Evolutionary conservation across 2,888 invertebrate genomes (phyloP), one percentile per base, ranked within the genome.

Genomic region (Onthophagus sagittarius): DNA sequence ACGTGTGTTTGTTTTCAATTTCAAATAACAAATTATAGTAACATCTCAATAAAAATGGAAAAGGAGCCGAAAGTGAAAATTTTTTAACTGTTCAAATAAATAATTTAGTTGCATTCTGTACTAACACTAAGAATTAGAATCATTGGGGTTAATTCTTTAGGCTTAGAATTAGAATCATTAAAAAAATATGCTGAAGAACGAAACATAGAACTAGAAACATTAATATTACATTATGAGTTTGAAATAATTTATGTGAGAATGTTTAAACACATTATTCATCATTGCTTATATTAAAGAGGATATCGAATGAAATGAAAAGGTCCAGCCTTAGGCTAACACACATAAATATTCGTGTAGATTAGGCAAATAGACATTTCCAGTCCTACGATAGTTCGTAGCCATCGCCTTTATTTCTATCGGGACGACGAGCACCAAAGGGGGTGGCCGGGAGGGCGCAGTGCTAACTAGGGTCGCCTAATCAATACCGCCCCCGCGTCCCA

Each of bases 401-500:
- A 76, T 77, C 76, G 77, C 75, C 76, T 77, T 75, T 76, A 77
- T 74, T 77, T 75, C 76, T 72, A 75, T 62, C 70, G 70, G 69
- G 75, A 75, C 74, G 77, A 23, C 23, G 77, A 79, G 78, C 79
- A 23, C 23, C 23, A 23, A 23, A 23, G 77, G 80, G 78, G 79
- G 78, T 79, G 77, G 80, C 77, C 53, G 39, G 39, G 39, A 67
- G 32, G 78, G 79, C 77, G 67, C 77, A 78, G 84, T 82, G 85
- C 84, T 85, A 85, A 85, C 84, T 85, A 85, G 85, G 85, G 85
- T 84, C 83, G 83, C 83, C 84, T 85, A 85, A 85, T 85, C 85
- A 85, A 85, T 85, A 85, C 80, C 82, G 80, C 82, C 82, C 81
- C 78, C 78, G 74, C 76, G 75, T 78, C 78, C 77, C 76, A 71